A percentile compares a stretch with the other conserved stretches of the same genome.
Conservation (phyloP, 2,797 vertebrate species). For the Gymnothorax javanicus region DNA sequence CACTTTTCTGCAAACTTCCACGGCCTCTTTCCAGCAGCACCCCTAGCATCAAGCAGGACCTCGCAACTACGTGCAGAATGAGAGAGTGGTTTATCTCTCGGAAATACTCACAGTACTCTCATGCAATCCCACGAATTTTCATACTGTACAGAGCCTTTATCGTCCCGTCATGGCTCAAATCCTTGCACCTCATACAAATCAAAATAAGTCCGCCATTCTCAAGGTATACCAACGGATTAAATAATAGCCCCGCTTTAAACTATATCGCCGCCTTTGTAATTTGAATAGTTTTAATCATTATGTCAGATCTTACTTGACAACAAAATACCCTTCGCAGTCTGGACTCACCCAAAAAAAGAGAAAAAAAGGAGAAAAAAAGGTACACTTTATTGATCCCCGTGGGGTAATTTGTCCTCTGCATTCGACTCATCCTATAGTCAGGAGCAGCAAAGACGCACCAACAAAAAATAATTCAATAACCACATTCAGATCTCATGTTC, state of each 20-base stretch:
- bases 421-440: too few species aligned
- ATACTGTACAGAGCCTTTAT: not conserved
- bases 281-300: not conserved
- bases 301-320: not conserved
- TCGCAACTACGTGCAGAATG: constrained; percentile 23
- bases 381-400: too few species aligned
- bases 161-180: not conserved
- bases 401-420: too few species aligned
- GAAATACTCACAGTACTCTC: not conserved
- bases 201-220: not conserved
- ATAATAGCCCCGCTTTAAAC: not conserved
- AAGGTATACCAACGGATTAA: not conserved
- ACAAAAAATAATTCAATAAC: not conserved
- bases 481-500: not conserved
- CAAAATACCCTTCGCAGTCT: not conserved
- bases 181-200: not conserved
- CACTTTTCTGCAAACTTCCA: not conserved
- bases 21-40: constrained; percentile 25
- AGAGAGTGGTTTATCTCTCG: not conserved
- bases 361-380: not conserved
- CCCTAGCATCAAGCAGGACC: constrained; percentile 24
- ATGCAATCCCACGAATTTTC: not conserved
- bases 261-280: too few species aligned
- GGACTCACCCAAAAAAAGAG: not conserved
- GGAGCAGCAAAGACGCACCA: too few species aligned